Evolutionary conservation across 2,888 invertebrate species (phyloP).

Genomic region (Zaprionus obscuricornis): DNA sequence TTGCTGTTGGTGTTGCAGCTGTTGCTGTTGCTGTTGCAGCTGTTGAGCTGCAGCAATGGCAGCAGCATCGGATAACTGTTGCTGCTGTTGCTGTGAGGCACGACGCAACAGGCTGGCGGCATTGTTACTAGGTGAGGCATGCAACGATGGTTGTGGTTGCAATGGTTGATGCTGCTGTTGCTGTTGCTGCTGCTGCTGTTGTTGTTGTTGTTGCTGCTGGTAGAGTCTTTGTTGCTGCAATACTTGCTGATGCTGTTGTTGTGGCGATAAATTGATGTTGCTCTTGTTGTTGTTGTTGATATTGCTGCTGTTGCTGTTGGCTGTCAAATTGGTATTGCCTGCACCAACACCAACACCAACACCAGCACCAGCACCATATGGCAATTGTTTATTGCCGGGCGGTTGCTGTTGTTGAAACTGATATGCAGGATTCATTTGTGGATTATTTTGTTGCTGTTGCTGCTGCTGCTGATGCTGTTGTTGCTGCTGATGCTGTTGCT

Average conservation of each 20-base stretch:
- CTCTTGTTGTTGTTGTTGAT: slow-evolving; percentile 66
- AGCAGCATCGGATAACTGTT: slow-evolving; percentile 83
- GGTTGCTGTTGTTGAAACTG: slow-evolving; percentile 82
- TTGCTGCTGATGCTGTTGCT: slow-evolving; percentile 74
- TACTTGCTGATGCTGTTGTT: slow-evolving; percentile 64
- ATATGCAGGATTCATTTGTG: slow-evolving; percentile 81
- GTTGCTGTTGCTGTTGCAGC: slow-evolving; percentile 82
- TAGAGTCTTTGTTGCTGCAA: slow-evolving; percentile 59
- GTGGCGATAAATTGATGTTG: slow-evolving; percentile 57
- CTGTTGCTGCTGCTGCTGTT: slow-evolving; percentile 62
- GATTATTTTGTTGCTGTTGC: slow-evolving; percentile 68
- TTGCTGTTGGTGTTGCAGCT: slow-evolving; percentile 80
- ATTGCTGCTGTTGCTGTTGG: slow-evolving; percentile 45
- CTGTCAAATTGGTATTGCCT: slow-evolving; percentile 56
- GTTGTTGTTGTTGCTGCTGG: slow-evolving; percentile 51
- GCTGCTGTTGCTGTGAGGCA: slow-evolving; percentile 69
- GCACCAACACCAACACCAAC: no score
- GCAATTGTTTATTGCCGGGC: slow-evolving; percentile 66
- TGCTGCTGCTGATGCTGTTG: slow-evolving; percentile 51
- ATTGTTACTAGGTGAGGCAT: slow-evolving; percentile 67
- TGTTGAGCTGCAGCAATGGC: slow-evolving; percentile 70
- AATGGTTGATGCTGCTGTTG: slow-evolving; percentile 44
- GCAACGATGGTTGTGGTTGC: slow-evolving; percentile 63
- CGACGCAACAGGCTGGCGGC: slow-evolving; percentile 68
- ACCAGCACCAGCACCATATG: no score